Evolutionary conservation across 2,888 invertebrate species (phyloP).

Genomic region (Plagodis pulveraria): DNA sequence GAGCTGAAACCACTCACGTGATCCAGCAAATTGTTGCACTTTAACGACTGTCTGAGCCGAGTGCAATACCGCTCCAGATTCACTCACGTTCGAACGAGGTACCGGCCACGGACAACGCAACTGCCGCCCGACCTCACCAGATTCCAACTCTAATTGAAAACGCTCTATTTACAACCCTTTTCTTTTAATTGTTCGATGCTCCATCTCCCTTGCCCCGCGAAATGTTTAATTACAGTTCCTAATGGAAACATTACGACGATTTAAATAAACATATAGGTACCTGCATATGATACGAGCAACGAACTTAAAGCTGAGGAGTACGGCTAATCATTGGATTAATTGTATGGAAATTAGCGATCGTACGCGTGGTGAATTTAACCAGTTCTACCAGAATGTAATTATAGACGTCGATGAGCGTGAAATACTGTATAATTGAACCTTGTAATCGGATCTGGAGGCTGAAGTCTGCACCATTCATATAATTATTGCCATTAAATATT

Average conservation of each 20-base stretch:
- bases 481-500: conserved; percentile 18
- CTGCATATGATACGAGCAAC: conserved; percentile 50
- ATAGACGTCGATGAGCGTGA: conserved; percentile 76
- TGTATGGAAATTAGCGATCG: conserved; percentile 75
- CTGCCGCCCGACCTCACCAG: conserved; percentile 55
- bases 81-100: conserved; percentile 53
- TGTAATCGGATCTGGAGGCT: conserved; percentile 46
- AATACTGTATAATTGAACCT: conserved; percentile 75
- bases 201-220: conserved; percentile 46
- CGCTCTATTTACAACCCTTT: conserved; percentile 67
- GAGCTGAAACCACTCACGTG: conserved; percentile 42
- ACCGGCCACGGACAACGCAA: conserved; percentile 44
- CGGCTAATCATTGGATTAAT: conserved; percentile 79
- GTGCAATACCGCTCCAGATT: conserved; percentile 64
- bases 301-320: conserved; percentile 62
- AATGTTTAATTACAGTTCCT: conserved; percentile 53
- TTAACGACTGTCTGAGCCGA: conserved; percentile 64
- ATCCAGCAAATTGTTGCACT: conserved; percentile 70
- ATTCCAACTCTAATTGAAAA: conserved; percentile 81
- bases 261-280: conserved; percentile 45
- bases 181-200: conserved; percentile 71
- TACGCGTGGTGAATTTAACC: conserved; percentile 72
- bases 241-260: conserved; percentile 44
- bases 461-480: conserved; percentile 31
- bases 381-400: conserved; percentile 79